Conservation (phyloP, 2,797 vertebrate species). For the Tangara arthus region DNA sequence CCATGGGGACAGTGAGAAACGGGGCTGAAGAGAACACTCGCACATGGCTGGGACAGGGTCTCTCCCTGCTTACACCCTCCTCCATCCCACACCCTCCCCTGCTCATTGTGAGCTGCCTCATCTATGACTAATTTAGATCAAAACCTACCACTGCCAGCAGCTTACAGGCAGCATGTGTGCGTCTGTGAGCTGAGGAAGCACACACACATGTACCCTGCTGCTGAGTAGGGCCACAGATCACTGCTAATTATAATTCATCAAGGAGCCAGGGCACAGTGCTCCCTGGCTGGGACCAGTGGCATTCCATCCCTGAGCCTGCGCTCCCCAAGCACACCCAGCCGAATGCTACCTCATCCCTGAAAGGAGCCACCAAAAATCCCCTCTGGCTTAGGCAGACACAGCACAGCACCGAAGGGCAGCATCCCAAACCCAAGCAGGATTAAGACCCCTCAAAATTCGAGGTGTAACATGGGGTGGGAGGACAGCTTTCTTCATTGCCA, state of each 20-base stretch:
- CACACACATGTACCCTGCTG: rapidly evolving
- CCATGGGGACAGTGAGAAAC: rapidly evolving
- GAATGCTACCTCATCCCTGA: neutral
- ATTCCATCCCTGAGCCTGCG: neutral
- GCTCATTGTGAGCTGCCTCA: neutral
- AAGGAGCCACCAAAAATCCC: neutral
- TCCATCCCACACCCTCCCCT: neutral
- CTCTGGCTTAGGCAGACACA: neutral
- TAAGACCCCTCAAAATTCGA: rapidly evolving
- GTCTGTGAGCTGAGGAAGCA: neutral
- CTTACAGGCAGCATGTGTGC: neutral
- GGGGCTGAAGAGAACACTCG: rapidly evolving
- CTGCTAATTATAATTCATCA: neutral
- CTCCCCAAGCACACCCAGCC: neutral
- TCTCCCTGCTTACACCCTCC: neutral
- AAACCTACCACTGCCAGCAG: neutral
- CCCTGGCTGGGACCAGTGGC: rapidly evolving
- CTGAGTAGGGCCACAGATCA: rapidly evolving
- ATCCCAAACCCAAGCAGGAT: neutral
- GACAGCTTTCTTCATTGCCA: neutral
- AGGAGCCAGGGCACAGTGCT: neutral
- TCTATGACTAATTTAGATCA: neutral
- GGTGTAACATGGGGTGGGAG: rapidly evolving
- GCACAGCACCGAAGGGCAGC: rapidly evolving
- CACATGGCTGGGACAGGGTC: rapidly evolving